Evolutionary conservation across 2,113 vertebrate genomes (phyloP).

Genomic region (Scolopax mira): DNA sequence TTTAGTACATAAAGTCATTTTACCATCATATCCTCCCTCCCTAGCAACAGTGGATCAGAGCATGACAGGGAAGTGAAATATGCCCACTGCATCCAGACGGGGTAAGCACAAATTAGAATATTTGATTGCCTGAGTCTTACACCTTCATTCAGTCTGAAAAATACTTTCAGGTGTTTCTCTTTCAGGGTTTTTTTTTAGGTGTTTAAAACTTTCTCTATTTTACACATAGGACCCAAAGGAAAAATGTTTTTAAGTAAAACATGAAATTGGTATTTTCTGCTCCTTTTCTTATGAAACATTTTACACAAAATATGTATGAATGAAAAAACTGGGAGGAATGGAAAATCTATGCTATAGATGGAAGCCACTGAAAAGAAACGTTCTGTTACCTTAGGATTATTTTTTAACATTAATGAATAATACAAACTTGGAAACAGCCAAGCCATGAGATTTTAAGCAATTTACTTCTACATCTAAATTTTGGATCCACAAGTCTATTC

Average conservation of each 20-base stretch:
- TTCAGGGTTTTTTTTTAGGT: not conserved
- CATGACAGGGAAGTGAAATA: conserved; percentile 32
- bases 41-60: conserved; percentile 12
- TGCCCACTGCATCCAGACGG: not conserved
- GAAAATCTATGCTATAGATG: not conserved
- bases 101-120: not conserved
- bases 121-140: not conserved
- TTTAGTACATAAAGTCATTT: conserved; percentile 47
- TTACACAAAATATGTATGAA: not conserved
- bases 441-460: not conserved
- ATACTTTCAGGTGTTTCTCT: not conserved
- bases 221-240: not conserved
- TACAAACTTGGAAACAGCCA: not conserved
- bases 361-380: not conserved
- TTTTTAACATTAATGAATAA: not conserved
- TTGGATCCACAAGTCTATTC: not conserved
- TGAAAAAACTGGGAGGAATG: not conserved
- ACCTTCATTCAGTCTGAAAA: not conserved
- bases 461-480: not conserved
- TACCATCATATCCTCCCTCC: not conserved
- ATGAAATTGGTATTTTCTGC: not conserved
- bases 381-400: not conserved
- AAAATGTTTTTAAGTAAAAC: not conserved
- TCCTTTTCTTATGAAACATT: not conserved
- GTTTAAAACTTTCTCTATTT: not conserved